phyloP scores from a whole-genome alignment of 30 jellyfish, hydroid and myxozoan genomes.

The Cassiopea andromeda region DNA sequence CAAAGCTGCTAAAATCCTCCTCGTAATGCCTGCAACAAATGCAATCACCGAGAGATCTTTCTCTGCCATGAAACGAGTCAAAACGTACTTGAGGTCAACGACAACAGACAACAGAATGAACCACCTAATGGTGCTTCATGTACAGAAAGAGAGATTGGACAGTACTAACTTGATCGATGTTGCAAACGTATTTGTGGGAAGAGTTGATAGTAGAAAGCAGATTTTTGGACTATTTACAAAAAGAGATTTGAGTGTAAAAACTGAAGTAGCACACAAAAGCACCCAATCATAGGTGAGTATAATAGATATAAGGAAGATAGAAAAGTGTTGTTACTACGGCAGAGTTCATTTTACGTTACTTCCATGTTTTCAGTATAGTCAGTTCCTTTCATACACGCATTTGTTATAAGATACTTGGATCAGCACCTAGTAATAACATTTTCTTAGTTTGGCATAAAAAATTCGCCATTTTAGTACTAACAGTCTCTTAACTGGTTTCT shows the following conservation, averaged over 20 bases:
- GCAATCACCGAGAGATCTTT: slow-evolving; percentile 62
- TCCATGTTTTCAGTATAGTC: too few species aligned
- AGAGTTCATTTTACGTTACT: too few species aligned
- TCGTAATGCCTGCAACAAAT: slow-evolving; percentile 64
- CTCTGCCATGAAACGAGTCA: slow-evolving; percentile 1
- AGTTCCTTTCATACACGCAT: too few species aligned
- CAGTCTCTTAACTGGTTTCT: too few species aligned
- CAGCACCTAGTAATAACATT: too few species aligned
- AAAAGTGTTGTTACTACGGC: too few species aligned
- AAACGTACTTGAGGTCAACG: slow-evolving; percentile 63
- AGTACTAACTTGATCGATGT: slow-evolving; percentile 33
- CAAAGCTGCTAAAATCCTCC: slow-evolving; percentile 53
- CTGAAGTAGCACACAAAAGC: not conserved
- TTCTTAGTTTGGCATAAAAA: too few species aligned
- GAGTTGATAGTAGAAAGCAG: slow-evolving; percentile 65
- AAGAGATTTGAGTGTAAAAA: slow-evolving; percentile 31
- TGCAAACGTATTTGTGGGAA: slow-evolving; percentile 40
- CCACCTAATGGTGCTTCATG: not conserved
- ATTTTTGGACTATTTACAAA: not conserved
- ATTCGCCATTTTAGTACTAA: too few species aligned
- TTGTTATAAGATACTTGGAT: too few species aligned
- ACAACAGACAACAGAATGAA: slow-evolving; percentile 35
- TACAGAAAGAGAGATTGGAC: slow-evolving; percentile 26
- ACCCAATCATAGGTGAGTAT: not conserved
- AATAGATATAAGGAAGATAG: too few species aligned